Evolutionary conservation across 2,888 invertebrate genomes (phyloP).

Genomic region (Abrostola tripartita): DNA sequence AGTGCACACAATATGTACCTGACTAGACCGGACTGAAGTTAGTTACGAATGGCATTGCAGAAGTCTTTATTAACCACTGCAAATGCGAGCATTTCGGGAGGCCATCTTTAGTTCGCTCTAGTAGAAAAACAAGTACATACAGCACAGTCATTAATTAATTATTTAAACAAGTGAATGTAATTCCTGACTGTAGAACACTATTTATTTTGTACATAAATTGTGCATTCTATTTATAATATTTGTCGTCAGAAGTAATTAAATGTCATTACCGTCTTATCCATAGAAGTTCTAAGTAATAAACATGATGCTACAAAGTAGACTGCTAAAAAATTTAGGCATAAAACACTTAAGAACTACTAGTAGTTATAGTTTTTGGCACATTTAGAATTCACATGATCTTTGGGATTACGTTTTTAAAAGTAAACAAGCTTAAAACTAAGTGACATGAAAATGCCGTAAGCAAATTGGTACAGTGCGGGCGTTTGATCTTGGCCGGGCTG

Average conservation of each 20-base stretch:
- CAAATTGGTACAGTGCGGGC: not conserved
- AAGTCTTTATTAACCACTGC: too few relatives aligned
- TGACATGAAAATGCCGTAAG: conserved; percentile 22
- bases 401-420: conserved; percentile 58
- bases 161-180: too few relatives aligned
- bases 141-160: too few relatives aligned
- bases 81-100: too few relatives aligned
- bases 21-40: too few relatives aligned
- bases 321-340: conserved; percentile 25
- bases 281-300: conserved; percentile 2
- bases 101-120: too few relatives aligned
- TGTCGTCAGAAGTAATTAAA: not conserved
- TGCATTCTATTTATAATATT: not conserved
- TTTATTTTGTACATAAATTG: too few relatives aligned
- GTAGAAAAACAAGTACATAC: too few relatives aligned
- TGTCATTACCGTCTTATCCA: not conserved
- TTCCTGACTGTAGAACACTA: too few relatives aligned
- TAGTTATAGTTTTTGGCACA: conserved; percentile 75
- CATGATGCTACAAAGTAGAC: conserved; percentile 31
- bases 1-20: too few relatives aligned
- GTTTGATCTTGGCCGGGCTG: too few relatives aligned
- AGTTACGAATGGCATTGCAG: too few relatives aligned
- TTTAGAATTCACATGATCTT: conserved; percentile 82
- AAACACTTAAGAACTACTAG: conserved; percentile 56
- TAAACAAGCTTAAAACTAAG: conserved; percentile 25